Evolutionary conservation across 2,797 vertebrate genomes (phyloP).

Genomic region (Catharus ustulatus): DNA sequence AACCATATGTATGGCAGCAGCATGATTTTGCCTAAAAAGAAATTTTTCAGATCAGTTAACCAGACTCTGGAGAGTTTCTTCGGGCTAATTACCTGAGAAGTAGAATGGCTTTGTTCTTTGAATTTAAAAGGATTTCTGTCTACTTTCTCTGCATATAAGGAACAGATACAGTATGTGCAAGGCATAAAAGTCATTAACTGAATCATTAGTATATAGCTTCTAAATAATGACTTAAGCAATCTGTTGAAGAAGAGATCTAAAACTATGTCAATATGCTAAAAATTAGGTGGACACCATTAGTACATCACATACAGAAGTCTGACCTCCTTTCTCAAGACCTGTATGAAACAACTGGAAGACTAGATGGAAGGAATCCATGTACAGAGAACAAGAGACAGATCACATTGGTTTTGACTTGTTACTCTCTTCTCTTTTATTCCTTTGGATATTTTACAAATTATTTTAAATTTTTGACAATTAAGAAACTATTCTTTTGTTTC

Average conservation of each 20-base stretch:
- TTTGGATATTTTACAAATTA: slow-evolving; percentile 36
- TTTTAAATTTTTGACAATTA: slow-evolving; percentile 41
- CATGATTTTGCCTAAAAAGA: not conserved
- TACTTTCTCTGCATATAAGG: not conserved
- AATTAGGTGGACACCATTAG: not conserved
- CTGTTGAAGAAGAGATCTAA: not conserved
- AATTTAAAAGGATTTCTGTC: slow-evolving; percentile 22
- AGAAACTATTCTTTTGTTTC: not conserved
- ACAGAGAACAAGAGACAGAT: slow-evolving; percentile 12
- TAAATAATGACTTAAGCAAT: not conserved
- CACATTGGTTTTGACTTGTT: not conserved
- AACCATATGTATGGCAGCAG: not conserved
- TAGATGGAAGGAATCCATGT: not conserved
- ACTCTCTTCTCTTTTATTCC: not conserved
- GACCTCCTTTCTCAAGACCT: not conserved
- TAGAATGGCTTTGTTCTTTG: slow-evolving; percentile 30
- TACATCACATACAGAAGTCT: not conserved
- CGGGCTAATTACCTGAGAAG: slow-evolving; percentile 1
- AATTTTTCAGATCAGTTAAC: not conserved
- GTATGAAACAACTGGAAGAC: not conserved
- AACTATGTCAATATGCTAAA: not conserved
- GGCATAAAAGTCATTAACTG: not conserved
- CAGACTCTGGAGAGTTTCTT: not conserved
- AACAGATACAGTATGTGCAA: not conserved
- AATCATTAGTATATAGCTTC: not conserved